These are phyloP conservation scores for Pao palembangensis DNA, from an alignment of 2,113 vertebrate species.

Conservation along the genomic window DNA sequence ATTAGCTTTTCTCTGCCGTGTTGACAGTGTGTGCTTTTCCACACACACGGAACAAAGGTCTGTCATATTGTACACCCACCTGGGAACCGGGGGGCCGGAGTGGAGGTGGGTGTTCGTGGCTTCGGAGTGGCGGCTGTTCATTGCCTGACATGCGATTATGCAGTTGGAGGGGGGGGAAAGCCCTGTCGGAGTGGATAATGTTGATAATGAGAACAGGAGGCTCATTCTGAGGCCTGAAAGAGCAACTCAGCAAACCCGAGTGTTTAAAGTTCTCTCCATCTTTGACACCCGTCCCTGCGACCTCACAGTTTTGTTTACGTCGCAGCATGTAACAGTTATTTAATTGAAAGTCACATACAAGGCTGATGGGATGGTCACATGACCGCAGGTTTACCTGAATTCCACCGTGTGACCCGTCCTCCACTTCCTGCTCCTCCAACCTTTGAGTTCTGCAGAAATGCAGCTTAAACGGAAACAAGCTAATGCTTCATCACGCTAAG, in stretches of 20 bases:
- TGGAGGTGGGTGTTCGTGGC: slow-evolving; percentile 49
- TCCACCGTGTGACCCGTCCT: too few species aligned
- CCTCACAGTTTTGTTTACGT: too few species aligned
- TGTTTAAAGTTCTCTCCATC: not conserved
- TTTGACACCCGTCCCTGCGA: not conserved
- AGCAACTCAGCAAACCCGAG: slow-evolving; percentile 2
- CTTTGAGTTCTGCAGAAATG: too few species aligned
- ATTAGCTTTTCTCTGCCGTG: slow-evolving; percentile 77
- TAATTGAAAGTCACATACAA: too few species aligned
- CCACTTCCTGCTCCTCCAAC: too few species aligned
- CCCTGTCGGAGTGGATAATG: slow-evolving; percentile 36
- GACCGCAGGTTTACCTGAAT: too few species aligned
- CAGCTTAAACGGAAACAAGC: too few species aligned
- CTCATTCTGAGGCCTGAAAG: slow-evolving; percentile 30
- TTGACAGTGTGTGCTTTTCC: slow-evolving; percentile 78
- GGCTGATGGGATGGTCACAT: too few species aligned
- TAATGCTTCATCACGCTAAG: too few species aligned
- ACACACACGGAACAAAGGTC: slow-evolving; percentile 75
- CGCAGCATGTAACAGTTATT: too few species aligned
- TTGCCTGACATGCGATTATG: slow-evolving; percentile 62
- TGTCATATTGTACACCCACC: slow-evolving; percentile 66
- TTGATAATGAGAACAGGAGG: slow-evolving; percentile 52
- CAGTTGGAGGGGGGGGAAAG: slow-evolving; percentile 35
- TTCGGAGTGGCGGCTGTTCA: slow-evolving; percentile 55
- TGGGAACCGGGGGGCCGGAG: slow-evolving; percentile 51